Evolutionary conservation across 1,140 invertebrate species (phyloP).

Genomic region (Aphelinus atriplicis): DNA sequence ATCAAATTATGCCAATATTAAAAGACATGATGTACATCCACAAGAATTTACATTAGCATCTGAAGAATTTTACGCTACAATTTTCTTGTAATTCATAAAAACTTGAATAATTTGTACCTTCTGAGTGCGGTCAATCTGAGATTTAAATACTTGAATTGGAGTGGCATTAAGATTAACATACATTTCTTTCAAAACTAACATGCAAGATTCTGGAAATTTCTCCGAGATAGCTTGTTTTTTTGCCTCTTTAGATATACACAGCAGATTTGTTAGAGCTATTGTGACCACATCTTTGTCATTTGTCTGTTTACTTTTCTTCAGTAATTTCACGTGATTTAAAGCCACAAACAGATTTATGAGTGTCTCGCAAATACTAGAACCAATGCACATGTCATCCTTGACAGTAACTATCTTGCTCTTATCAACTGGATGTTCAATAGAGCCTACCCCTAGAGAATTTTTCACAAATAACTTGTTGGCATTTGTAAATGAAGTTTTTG

Average conservation of each 20-base stretch:
- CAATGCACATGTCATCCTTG: conserved; percentile 42
- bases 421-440: conserved; percentile 8
- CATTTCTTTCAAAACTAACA: conserved; percentile 63
- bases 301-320: conserved; percentile 46
- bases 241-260: conserved; percentile 62
- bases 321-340: conserved; percentile 54
- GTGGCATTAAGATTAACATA: conserved; percentile 65
- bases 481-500: neutral
- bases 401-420: conserved; percentile 13
- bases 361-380: conserved; percentile 62
- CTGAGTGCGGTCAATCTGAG: conserved; percentile 57
- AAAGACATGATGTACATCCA: too few relatives aligned
- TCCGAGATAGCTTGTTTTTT: conserved; percentile 60
- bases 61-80: too few relatives aligned
- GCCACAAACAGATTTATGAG: conserved; percentile 64
- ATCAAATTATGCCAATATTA: neutral
- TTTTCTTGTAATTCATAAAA: neutral
- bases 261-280: conserved; percentile 61
- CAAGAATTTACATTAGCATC: neutral
- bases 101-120: conserved; percentile 47
- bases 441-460: neutral
- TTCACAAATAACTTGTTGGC: neutral
- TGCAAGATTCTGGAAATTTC: conserved; percentile 55
- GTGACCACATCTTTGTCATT: conserved; percentile 61
- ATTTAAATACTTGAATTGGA: conserved; percentile 61